A percentile compares a stretch with the other conserved stretches of the same genome.
These are phyloP conservation scores for Allobates femoralis DNA, from an alignment of 2,797 vertebrate species.

Conservation along the genomic window DNA sequence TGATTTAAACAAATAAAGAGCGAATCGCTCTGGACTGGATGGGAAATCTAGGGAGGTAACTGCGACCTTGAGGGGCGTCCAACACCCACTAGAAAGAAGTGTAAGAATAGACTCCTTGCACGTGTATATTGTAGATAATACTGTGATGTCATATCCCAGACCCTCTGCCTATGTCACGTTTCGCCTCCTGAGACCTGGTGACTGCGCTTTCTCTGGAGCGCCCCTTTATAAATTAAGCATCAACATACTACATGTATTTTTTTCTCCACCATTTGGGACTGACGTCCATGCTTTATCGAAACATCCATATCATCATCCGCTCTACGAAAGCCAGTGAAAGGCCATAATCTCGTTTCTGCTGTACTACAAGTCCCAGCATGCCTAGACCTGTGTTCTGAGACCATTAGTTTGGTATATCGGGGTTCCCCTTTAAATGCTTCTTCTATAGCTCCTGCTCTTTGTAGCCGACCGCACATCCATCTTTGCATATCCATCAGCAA, in stretches of 20 bases:
- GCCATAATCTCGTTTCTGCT: too few species aligned
- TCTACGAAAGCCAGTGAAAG: too few species aligned
- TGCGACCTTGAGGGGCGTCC: not conserved
- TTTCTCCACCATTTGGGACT: too few species aligned
- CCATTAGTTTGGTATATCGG: not conserved
- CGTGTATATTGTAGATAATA: too few species aligned
- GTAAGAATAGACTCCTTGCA: not conserved
- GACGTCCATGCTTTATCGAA: too few species aligned
- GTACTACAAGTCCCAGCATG: too few species aligned
- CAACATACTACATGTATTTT: too few species aligned
- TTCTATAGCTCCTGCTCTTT: too few species aligned
- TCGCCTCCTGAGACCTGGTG: too few species aligned
- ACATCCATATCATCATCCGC: too few species aligned
- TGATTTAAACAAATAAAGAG: slow-evolving; percentile 34
- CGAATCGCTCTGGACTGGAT: not conserved
- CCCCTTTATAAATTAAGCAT: not conserved
- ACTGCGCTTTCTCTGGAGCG: not conserved
- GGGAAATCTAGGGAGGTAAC: slow-evolving; percentile 21
- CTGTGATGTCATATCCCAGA: too few species aligned
- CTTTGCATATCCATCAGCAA: not conserved
- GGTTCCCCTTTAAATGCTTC: not conserved
- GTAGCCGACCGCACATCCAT: not conserved
- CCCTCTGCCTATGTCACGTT: too few species aligned
- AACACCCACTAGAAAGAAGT: not conserved
- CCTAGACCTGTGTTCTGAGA: not conserved